Conservation (phyloP, 1,140 invertebrate genomes). For the Drosophila ananassae region DNA sequence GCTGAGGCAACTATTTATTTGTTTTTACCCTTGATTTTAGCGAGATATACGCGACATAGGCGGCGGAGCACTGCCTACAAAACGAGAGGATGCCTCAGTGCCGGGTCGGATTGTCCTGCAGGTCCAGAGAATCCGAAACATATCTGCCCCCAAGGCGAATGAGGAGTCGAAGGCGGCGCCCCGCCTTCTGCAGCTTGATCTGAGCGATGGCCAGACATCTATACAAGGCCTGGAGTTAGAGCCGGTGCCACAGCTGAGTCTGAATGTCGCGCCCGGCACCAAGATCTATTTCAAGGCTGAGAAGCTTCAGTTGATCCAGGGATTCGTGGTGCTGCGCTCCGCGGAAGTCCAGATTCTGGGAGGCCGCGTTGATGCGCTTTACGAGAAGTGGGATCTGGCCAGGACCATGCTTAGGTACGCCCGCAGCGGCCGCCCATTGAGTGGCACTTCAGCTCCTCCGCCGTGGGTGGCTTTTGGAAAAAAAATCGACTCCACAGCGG, state of each 20-base stretch:
- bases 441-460: conserved; percentile 91
- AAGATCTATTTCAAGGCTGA: conserved; percentile 87
- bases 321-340: conserved; percentile 89
- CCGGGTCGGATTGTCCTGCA: conserved; percentile 91
- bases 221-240: conserved; percentile 90
- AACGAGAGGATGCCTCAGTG: conserved; percentile 86
- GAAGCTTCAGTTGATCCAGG: conserved; percentile 86
- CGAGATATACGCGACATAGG: conserved; percentile 92
- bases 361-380: conserved; percentile 91
- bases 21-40: conserved; percentile 85
- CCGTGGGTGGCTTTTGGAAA: conserved; percentile 96
- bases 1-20: conserved; percentile 10
- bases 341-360: conserved; percentile 89
- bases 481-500: conserved; percentile 85
- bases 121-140: conserved; percentile 94
- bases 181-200: conserved; percentile 91
- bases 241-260: conserved; percentile 87
- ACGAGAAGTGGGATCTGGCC: conserved; percentile 95
- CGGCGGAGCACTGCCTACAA: conserved; percentile 85
- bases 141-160: conserved; percentile 94
- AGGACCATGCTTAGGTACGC: conserved; percentile 90
- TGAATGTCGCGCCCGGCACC: conserved; percentile 91
- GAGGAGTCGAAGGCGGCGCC: conserved; percentile 93
- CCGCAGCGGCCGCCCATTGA: conserved; percentile 86
- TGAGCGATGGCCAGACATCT: conserved; percentile 93